These are phyloP conservation scores for Tribolium castaneum DNA, from an alignment of 1,140 invertebrate species.

Conservation along the genomic window DNA sequence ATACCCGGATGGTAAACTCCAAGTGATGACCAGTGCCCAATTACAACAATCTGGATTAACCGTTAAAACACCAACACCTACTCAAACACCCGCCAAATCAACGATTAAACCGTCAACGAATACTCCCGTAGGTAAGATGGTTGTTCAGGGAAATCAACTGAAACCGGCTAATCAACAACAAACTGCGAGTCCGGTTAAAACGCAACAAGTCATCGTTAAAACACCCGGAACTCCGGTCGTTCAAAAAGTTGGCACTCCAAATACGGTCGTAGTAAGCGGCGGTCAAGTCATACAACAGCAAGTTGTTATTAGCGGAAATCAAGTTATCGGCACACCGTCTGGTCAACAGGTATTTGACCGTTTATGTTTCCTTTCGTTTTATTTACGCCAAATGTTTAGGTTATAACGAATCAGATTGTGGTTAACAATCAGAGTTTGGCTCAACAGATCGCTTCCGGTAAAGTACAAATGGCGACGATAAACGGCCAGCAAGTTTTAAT, in stretches of 20 bases:
- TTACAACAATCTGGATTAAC: slow-evolving; percentile 50
- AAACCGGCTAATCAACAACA: slow-evolving; percentile 43
- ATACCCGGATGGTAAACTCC: slow-evolving; percentile 92
- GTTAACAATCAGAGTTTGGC: slow-evolving; percentile 79
- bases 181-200: slow-evolving; percentile 19
- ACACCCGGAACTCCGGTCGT: slow-evolving; percentile 48
- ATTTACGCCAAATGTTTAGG: slow-evolving; percentile 59
- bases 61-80: slow-evolving; percentile 47
- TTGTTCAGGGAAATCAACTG: slow-evolving; percentile 55
- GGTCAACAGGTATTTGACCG: slow-evolving; percentile 56
- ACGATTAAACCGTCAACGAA: slow-evolving; percentile 58
- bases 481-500: slow-evolving; percentile 86
- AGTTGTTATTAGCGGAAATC: slow-evolving; percentile 58
- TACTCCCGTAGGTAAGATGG: slow-evolving; percentile 58
- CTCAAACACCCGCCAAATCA: slow-evolving; percentile 57
- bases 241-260: slow-evolving; percentile 52
- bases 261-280: slow-evolving; percentile 53
- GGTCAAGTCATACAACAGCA: slow-evolving; percentile 58
- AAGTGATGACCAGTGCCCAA: slow-evolving; percentile 79
- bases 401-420: slow-evolving; percentile 76
- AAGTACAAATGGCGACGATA: slow-evolving; percentile 83
- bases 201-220: slow-evolving; percentile 54
- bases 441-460: slow-evolving; percentile 81
- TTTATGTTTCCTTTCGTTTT: neutral
- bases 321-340: slow-evolving; percentile 54